Evolutionary conservation across 2,113 vertebrate species (phyloP).

Genomic region (Periophthalmodon schlosseri): DNA sequence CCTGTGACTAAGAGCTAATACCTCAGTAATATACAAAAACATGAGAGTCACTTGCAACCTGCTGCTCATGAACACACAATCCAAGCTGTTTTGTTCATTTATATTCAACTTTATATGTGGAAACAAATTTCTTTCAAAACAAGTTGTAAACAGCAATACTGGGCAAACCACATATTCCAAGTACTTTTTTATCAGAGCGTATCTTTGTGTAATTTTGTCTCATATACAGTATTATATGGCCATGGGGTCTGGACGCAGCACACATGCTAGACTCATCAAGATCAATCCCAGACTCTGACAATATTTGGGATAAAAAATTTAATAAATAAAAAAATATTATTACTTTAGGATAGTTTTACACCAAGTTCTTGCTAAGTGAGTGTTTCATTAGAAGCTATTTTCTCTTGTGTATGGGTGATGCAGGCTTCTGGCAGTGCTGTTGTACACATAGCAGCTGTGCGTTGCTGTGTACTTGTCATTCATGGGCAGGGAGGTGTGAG

Average conservation of each 20-base stretch:
- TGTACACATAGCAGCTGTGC: slow-evolving; percentile 49
- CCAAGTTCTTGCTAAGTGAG: too few relatives aligned
- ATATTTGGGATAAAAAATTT: too few relatives aligned
- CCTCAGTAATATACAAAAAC: slow-evolving; percentile 25
- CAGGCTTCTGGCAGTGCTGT: slow-evolving; percentile 27
- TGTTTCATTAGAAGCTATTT: slow-evolving; percentile 1
- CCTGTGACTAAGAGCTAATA: slow-evolving; percentile 46
- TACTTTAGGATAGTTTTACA: too few relatives aligned
- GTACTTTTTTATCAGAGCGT: too few relatives aligned
- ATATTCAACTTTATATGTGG: slow-evolving; percentile 2
- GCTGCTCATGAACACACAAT: slow-evolving; percentile 32
- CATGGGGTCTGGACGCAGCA: too few relatives aligned
- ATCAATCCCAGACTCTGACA: too few relatives aligned
- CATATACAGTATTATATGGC: too few relatives aligned
- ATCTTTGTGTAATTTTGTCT: too few relatives aligned
- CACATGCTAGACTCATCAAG: too few relatives aligned
- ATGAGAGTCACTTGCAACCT: slow-evolving; percentile 46
- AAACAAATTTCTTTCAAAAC: background rate
- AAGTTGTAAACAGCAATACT: background rate
- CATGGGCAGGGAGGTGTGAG: slow-evolving; percentile 44
- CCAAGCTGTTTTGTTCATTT: slow-evolving; percentile 20
- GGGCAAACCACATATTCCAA: background rate
- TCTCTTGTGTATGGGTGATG: slow-evolving; percentile 17
- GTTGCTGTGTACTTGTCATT: slow-evolving; percentile 48
- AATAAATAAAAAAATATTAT: too few relatives aligned